Base-by-base conservation (phyloP, 2,113 vertebrate genomes). In the Donacobius atricapilla region DNA sequence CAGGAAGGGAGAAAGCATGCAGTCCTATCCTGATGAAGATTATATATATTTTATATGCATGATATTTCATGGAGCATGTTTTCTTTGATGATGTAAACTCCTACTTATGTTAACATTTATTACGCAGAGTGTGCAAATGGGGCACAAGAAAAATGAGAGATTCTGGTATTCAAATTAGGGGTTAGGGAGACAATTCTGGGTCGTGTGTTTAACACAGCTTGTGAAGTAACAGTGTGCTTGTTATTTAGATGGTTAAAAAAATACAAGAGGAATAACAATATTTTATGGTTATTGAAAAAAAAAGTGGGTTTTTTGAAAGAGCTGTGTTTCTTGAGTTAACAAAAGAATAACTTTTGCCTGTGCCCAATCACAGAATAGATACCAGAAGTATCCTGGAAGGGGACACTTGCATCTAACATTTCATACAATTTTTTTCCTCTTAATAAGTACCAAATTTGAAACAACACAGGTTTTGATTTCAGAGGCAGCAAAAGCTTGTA, bases 41-140 rank as follows among this genome's bases (percentile, higher is more conserved):
- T 28, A 77, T 71, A 45, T 64, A 54, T 88, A 60, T 89, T 80
- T 71, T 63, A 94, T 69, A 87, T 13, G 33, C 0, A 0, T 33
- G 53, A 14, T 92, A 66, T 79, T 92, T 93, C 61, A 60, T 28
- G 22, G 11, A 93, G 27, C 33, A 37, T 69, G 53, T 76, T 85
- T 79, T 71, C 91, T 94, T 90, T 87, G 81, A 91, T 85, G 68
- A 86, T 63, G 85, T 45, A 66, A 85, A 93, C 70, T n/a, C 66
- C 35, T 69, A 75, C 79, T 91, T 72, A 14, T 40, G 69, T 75
- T 76, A 89, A 54, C 31, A 42, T 87, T 83, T 93, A 68, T 73
- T 79, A 83, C 66, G 75, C 78, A 85, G 81, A 37, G 54, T 69
- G 60, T 27, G 18, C 1, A 4, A 93, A 66, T 35, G 33, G 63